Evolutionary conservation across 2,113 vertebrate species (phyloP), one percentile per base, ranked within the genome.

Genomic region (Jaculus jaculus): DNA sequence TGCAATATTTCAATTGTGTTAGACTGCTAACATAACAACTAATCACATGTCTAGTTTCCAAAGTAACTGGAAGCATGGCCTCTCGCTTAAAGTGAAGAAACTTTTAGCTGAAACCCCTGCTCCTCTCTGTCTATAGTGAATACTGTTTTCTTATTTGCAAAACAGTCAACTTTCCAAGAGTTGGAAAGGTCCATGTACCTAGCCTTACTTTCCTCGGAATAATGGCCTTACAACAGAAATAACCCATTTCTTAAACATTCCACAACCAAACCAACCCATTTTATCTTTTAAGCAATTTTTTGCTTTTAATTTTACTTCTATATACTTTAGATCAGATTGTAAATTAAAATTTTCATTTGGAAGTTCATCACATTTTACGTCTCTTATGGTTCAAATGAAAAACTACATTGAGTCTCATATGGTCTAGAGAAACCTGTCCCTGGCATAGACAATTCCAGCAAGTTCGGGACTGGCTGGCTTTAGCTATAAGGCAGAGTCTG

Each of bases 341-440:
- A 84, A 88, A 74, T 66, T 91, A 90, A 86, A 95, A 77, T 54
- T 94, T 17, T 90, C 20, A 87, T 61, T 84, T 85, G 30, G 23
- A 88, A 90, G 47, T 54, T 94, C 51, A 93, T 82, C 80, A 72
- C 21, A 84, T 87, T 72, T 79, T 73, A 87, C 11, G 60, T 60
- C 34, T 95, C 87, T 89, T 93, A 79, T 81, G 30, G 78, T 93
- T 94, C 84, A 88, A 92, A 58, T 74, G 32, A 61, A 37, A 37
- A 79, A 72, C 37, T 90, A 80, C 71, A 47, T 11, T 2, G n/a
- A 13, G 72, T 66, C 51, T 61, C 75, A 1, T 32, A 77, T 68
- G 18, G 84, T 91, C 63, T 89, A 91, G 74, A 42, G 37, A 66
- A 90, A 92, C n/a, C 2, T 37, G 72, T 37, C 18, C 26, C 26